Evolutionary conservation across 2,797 vertebrate genomes (phyloP), one percentile per base, ranked within the genome.

Genomic region (Sparus aurata): DNA sequence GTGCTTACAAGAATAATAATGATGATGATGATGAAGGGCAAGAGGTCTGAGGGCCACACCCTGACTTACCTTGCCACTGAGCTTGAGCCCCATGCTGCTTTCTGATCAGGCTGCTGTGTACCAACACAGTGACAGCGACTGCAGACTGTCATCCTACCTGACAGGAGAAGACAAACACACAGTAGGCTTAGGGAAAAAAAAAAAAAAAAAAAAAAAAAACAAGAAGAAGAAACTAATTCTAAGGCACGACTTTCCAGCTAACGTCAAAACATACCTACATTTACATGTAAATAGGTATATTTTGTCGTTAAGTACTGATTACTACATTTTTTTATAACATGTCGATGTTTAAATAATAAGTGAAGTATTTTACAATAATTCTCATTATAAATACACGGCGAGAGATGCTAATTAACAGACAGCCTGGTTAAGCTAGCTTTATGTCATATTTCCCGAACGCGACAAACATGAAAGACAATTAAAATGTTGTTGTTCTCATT

Each of bases 41-140:
- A 12, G n/a, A 30, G 30, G 55, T 68, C 25, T 16, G 1, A 16
- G 34, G 10, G 23, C 67, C 83, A 79, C 84, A 58, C 74, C 83
- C 84, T 80, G 54, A 55, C 89, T 89, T 87, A 95, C 95, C 94
- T 95, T 95, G 9, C 89, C 91, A 61, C 66, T 89, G 65, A 89
- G 54, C 84, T 81, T 89, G 75, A 87, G 84, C 75, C 87, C 92
- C 95, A 96, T 96, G 77, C 87, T 96, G 77, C 87, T 95, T 72
- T 80, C 78, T 43, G 82, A 75, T 91, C 81, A 84, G 75, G 62
- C 77, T 80, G 62, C 77, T 80, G 80, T n/a, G 58, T 18, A 50
- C 83, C 70, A 69, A 65, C 74, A 77, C 83, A 68, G 70, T 13
- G 67, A 22, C 69, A 46, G 82, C 22, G 73, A 25, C 69, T 27